Evolutionary conservation across 2,113 vertebrate species (phyloP).

Genomic region (Pampusana beccarii): DNA sequence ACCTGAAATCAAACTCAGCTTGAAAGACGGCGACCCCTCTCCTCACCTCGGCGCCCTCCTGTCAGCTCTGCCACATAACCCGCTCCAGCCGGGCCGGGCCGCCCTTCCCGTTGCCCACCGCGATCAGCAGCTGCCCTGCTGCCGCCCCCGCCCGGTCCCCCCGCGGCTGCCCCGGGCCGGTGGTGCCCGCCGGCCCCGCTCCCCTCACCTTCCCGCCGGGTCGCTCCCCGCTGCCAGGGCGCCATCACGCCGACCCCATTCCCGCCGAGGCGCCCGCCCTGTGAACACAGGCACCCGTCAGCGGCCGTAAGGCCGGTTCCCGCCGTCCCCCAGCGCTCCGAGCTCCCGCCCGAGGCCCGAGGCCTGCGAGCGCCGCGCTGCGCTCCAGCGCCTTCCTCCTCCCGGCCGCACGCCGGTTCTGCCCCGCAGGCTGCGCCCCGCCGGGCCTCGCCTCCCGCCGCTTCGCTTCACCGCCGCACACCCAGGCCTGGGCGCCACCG

Average conservation of each 20-base stretch:
- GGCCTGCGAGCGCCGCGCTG: not conserved
- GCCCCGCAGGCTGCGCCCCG: not conserved
- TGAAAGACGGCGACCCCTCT: not conserved
- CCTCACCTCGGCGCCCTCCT: not conserved
- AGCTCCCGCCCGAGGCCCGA: not conserved
- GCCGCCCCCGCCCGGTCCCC: too few species aligned
- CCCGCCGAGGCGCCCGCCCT: not conserved
- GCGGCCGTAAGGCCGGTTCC: not conserved
- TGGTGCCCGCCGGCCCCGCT: not conserved
- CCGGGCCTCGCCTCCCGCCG: not conserved
- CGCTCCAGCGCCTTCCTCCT: not conserved
- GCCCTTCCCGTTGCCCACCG: not conserved
- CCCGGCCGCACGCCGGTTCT: not conserved
- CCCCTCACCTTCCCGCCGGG: not conserved
- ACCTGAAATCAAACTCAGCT: not conserved
- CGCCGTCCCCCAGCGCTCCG: too few species aligned
- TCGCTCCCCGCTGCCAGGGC: not conserved
- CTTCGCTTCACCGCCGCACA: not conserved
- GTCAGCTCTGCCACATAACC: not conserved
- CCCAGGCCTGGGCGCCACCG: not conserved
- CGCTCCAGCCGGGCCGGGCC: not conserved
- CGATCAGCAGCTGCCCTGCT: too few species aligned
- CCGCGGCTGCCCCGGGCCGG: too few species aligned
- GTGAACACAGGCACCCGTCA: not conserved
- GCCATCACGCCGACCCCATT: constrained; percentile 10